phyloP scores from a whole-genome alignment of 2,888 invertebrate genomes.

The Cybosia mesomella region DNA sequence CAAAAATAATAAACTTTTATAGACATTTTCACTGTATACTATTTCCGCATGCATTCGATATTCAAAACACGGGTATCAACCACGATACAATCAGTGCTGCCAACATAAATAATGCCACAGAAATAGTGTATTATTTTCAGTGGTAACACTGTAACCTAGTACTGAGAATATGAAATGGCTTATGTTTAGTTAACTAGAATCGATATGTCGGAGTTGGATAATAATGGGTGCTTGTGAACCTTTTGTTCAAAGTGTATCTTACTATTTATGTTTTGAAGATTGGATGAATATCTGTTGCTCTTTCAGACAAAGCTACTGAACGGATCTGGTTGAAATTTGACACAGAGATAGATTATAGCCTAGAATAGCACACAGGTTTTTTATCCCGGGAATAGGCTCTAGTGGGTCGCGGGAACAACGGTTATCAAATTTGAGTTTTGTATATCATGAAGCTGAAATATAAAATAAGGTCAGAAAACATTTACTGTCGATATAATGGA shows the following conservation, averaged over 20 bases:
- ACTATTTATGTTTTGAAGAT: not conserved
- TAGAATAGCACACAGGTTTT: not conserved
- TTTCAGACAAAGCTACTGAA: no score
- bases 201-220: slow-evolving; percentile 3
- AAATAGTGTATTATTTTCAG: slow-evolving; percentile 38
- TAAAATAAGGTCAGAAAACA: no score
- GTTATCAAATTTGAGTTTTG: no score
- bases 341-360: not conserved
- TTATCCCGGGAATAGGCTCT: no score
- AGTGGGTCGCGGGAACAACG: no score
- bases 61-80: not conserved
- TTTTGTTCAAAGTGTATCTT: not conserved
- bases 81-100: not conserved
- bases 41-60: not conserved
- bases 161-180: slow-evolving; percentile 29
- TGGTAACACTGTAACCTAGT: slow-evolving; percentile 43
- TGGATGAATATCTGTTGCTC: not conserved
- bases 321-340: not conserved
- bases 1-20: no score
- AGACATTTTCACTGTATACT: not conserved
- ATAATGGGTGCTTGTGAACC: not conserved
- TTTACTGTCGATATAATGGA: no score
- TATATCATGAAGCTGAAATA: no score
- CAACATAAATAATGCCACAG: slow-evolving; percentile 46
- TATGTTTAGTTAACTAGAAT: slow-evolving; percentile 17